A percentile compares a stretch with the other conserved stretches of the same genome.
Conservation (phyloP, 2,888 invertebrate genomes). For the Pharmacophagus antenor region DNA sequence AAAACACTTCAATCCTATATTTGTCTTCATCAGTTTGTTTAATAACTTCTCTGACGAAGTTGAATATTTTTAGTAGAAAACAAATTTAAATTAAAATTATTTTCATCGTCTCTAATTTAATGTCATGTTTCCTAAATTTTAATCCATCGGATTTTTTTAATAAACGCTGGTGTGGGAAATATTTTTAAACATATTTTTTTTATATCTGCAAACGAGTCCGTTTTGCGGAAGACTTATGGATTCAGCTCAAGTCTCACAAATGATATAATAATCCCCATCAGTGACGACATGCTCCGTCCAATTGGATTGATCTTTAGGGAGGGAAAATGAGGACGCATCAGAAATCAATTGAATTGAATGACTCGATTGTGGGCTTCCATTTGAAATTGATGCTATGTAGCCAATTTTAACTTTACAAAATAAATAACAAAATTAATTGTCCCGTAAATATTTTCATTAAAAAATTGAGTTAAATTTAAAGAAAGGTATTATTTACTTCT, state of each 20-base stretch:
- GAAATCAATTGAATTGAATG: constrained; percentile 32
- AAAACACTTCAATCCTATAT: too few relatives aligned
- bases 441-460: neutral
- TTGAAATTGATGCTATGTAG: constrained; percentile 3
- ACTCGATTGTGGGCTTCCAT: constrained; percentile 33
- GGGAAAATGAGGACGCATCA: constrained; percentile 33
- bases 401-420: neutral
- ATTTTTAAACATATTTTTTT: too few relatives aligned
- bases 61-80: too few relatives aligned
- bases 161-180: too few relatives aligned
- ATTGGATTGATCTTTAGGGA: constrained; percentile 42
- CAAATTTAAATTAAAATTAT: too few relatives aligned
- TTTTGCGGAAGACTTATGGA: constrained; percentile 31
- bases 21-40: too few relatives aligned
- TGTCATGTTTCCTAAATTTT: too few relatives aligned
- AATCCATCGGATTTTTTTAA: too few relatives aligned
- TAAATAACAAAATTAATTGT: neutral
- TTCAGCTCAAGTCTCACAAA: constrained; percentile 31
- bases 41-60: too few relatives aligned
- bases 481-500: neutral
- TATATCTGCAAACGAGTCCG: constrained; percentile 26
- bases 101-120: too few relatives aligned
- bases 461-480: neutral
- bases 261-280: constrained; percentile 37
- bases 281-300: constrained; percentile 30